Evolutionary conservation across 2,888 invertebrate species (phyloP), one percentile per base, ranked within the genome.

Genomic region (Margaritifera margaritifera): DNA sequence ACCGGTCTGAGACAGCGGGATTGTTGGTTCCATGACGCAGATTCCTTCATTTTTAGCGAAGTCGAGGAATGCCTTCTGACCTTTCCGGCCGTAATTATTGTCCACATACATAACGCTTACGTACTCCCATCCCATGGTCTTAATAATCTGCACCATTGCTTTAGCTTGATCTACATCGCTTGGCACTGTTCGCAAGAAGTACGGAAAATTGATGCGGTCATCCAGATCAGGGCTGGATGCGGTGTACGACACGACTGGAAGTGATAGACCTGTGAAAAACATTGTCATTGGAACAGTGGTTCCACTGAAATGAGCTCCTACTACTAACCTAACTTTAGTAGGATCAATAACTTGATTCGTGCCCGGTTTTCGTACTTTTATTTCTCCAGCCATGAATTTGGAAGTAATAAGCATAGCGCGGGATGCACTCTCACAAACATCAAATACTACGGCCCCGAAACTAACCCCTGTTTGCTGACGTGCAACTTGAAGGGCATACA

Each of bases 231-330:
- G 77, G 19, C 81, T 78, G 24, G 84, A 79, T 15, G 85, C 74
- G 6, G 80, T 74, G 60, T 80, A 84, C 11, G 84, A 83, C 11
- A 86, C 74, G 25, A 80, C 75, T 0, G 83, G 83, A 20, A 81
- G 69, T 19, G 75, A 71, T 20, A 80, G 61, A 2, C 72, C 71
- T 31, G 72, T 78, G 66, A 81, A 78, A 25, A 81, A 70, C 19
- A 70, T 57, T 15, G 83, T 82, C 19, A 81, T 64, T 2, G 80
- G 75, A 42, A 82, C 77, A 6, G 84, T 80, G 1, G 80, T 80
- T 8, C 80, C 83, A 67, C 84, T 84, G 22, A 82, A 91, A 70
- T 91, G 91, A 1, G 91, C 91, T 0, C 92, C 92, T 56, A 92
- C 89, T 18, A 92, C 91, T 2, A 92, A 92, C 3, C 75, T 75